Base-by-base conservation (phyloP, 2,113 vertebrate genomes). In the Corythaeola cristata region DNA sequence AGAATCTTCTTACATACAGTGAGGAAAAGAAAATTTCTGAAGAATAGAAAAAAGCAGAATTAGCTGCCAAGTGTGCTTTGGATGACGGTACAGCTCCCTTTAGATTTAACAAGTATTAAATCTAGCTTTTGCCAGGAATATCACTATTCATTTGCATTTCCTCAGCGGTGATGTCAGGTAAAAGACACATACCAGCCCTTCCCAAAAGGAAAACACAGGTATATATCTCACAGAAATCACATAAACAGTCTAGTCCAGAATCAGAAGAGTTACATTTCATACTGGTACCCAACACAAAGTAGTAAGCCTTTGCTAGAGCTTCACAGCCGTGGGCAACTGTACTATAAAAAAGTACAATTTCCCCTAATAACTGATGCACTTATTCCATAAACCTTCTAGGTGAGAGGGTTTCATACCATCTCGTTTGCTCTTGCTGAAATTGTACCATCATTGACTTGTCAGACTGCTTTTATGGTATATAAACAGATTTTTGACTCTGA, bases 101-200 rank as follows among this genome's bases (percentile, higher is more conserved):
- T 32, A 66, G 26, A 74, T 35, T 69, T n/a, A 50, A 24, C 28
- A 78, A 74, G 39, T 27, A n/a, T n/a, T 47, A 75, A 75, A 86
- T 35, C 12, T 18, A 67, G 4, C 15, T 75, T 45, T 7, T 7
- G 41, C 12, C 50, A 89, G 75, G 56, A 89, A 58, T n/a, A 89
- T 9, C 47, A 62, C 26, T 66, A 62, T 60, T 89, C 21, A 79
- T 6, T 73, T 66, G 13, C 26, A 52, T 39, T 58, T 85, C 14
- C 45, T 67, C 59, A 73, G 8, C 3, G 11, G 33, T 28, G 30
- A 79, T 30, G 62, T 83, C 47, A 75, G 30, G 11, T 0, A 0
- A 78, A 67, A 52, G 18, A 60, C 19, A 64, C 5, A 4, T 21
- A 75, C 26, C 7, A 77, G 35, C 4, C 73, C 32, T 73, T 80